Evolutionary conservation across 2,797 vertebrate species (phyloP), one percentile per base, ranked within the genome.

Genomic region (Mus caroli): DNA sequence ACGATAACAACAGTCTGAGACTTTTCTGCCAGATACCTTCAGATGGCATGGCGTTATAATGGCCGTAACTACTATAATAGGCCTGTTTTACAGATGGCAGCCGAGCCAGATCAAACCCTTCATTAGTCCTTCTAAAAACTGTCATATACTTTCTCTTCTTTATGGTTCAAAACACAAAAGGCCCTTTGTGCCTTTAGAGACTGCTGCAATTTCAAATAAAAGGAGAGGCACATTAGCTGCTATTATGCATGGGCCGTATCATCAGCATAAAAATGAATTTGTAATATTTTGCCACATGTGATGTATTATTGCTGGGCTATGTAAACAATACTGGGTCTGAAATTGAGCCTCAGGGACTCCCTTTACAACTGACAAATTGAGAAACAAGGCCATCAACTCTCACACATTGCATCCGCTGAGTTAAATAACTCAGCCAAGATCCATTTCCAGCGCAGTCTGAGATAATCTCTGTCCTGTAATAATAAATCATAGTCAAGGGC

Each of bases 231-330:
- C 96, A 96, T 98, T 97, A 96, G 96, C 98, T 94, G 78, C 94
- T 96, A 73, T 97, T 98, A 95, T 86, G 92, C 94, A 94, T 96
- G 94, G 97, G 92, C 92, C 97, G 50, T 97, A 95, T 97, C 98
- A 98, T 98, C 97, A 97, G 96, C 95, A 92, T 95, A 97, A 97
- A 98, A 98, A 98, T 98, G 96, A 97, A 98, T 98, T 98, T 98
- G 97, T 83, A 95, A 94, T 97, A 98, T 98, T 98, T 97, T 96
- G 97, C 98, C 97, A 97, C 97, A 97, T 97, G 96, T 98, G 97
- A 98, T 98, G 92, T 97, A 98, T 98, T 97, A 95, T 98, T 98
- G 96, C 97, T 77, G 94, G 98, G 91, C 98, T 98, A 73, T 98
- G 96, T 98, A 98, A 98, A 98, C 98, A 98, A 94, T 89, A 86